Base-by-base conservation (phyloP, 2,797 vertebrate genomes). In the Spinus olivaceus region DNA sequence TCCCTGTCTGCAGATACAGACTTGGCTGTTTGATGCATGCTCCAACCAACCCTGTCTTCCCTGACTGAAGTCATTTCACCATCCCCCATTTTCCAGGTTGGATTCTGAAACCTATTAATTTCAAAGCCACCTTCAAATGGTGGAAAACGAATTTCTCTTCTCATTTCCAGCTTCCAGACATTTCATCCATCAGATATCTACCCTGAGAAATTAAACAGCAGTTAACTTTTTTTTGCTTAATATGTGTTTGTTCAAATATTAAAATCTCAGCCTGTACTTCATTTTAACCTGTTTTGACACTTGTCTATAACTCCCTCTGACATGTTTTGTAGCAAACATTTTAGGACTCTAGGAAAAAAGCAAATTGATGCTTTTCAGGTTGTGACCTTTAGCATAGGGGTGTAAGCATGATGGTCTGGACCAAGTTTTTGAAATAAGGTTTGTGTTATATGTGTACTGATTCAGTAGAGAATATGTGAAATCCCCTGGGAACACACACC, bases 271-370 rank as follows among this genome's bases (percentile, higher is more conserved):
- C 20, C 27, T 60, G 14, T 66, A 22, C 22, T 85, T 87, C 23
- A 80, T 77, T 90, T 84, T 77, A 80, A 25, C 44, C 9, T 64
- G 11, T 46, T 84, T 60, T 88, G 33, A 63, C 56, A 30, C 73
- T 85, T 88, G 23, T 46, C n/a, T 14, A 1, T 51, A 91, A 41
- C 23, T 46, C 51, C 25, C 14, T 73, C 37, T n/a, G 28, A 21
- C 27, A 27, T 53, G 27, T 41, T 77, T 87, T 33, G 44, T 14
- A 67, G 57, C 21, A 80, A 11, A 2, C 3, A 66, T 76, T 76
- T 89, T 59, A 47, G 54, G n/a, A 33, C n/a, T 72, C 4, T 8
- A 57, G 25, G 13, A 18, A 69, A 90, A 77, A 69, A 64, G 0
- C 17, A 50, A 86, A 69, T 6, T 25, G 47, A 42, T 5, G 3